Conservation (phyloP, 2,888 invertebrate species). For the Dione vanillae region DNA sequence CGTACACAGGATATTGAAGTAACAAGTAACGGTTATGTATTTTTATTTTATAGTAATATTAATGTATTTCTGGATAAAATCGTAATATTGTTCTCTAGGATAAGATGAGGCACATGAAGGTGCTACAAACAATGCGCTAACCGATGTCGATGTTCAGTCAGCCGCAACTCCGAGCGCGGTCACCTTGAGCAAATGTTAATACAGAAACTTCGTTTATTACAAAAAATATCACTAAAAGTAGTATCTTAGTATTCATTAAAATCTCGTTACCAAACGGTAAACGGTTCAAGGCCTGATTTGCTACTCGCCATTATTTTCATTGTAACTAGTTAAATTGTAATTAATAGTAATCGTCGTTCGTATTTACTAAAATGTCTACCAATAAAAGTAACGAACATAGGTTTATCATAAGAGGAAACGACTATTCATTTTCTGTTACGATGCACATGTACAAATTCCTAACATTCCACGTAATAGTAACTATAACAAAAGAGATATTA, state of each 20-base stretch:
- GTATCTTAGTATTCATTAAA: slow-evolving; percentile 65
- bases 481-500: neutral
- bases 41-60: no score
- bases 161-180: slow-evolving; percentile 77
- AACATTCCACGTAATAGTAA: no score
- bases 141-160: slow-evolving; percentile 73
- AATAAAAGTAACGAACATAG: no score
- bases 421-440: no score
- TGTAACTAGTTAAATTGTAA: neutral
- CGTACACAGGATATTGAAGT: no score
- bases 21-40: no score
- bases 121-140: slow-evolving; percentile 59
- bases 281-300: slow-evolving; percentile 57
- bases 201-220: slow-evolving; percentile 70
- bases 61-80: neutral
- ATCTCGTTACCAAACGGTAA: slow-evolving; percentile 57
- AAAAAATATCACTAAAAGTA: slow-evolving; percentile 64
- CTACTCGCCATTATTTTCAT: neutral
- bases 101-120: slow-evolving; percentile 59
- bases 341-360: no score
- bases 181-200: slow-evolving; percentile 83
- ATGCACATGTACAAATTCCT: no score
- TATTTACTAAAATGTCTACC: no score
- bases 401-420: no score
- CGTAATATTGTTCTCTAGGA: slow-evolving; percentile 1